phyloP scores from a whole-genome alignment of 2,888 invertebrate species.

The Conistra vaccinii region DNA sequence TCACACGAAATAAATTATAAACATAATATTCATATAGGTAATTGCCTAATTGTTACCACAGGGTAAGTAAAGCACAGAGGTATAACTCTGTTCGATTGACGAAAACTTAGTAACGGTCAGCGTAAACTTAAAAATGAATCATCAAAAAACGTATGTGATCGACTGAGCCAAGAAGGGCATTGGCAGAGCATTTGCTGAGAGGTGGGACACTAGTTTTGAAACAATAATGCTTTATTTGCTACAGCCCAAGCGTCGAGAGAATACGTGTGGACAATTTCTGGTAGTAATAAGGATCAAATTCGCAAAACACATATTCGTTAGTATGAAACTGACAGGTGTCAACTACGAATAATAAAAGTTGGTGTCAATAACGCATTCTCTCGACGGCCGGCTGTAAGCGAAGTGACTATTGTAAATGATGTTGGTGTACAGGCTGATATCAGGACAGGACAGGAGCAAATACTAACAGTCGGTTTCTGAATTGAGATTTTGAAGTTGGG shows the following conservation, averaged over 20 bases:
- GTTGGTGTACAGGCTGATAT: neutral
- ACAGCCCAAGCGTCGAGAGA: too few species aligned
- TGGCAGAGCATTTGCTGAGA: neutral
- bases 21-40: conserved; percentile 20
- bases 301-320: too few species aligned
- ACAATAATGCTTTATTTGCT: neutral
- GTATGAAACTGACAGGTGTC: too few species aligned
- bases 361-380: too few species aligned
- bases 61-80: conserved; percentile 4
- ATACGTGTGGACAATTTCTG: too few species aligned
- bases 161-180: too few species aligned
- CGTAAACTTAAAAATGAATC: neutral
- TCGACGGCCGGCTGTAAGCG: too few species aligned
- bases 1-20: conserved; percentile 16
- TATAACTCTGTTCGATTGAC: neutral
- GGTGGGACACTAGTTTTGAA: neutral
- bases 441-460: too few species aligned
- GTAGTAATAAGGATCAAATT: too few species aligned
- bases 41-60: conserved; percentile 28
- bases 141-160: neutral
- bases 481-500: too few species aligned
- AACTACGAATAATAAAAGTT: too few species aligned
- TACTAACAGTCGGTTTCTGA: neutral
- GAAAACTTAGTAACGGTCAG: neutral
- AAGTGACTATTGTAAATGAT: neutral